Evolutionary conservation across 2,113 vertebrate species (phyloP).

Genomic region (Apus apus): DNA sequence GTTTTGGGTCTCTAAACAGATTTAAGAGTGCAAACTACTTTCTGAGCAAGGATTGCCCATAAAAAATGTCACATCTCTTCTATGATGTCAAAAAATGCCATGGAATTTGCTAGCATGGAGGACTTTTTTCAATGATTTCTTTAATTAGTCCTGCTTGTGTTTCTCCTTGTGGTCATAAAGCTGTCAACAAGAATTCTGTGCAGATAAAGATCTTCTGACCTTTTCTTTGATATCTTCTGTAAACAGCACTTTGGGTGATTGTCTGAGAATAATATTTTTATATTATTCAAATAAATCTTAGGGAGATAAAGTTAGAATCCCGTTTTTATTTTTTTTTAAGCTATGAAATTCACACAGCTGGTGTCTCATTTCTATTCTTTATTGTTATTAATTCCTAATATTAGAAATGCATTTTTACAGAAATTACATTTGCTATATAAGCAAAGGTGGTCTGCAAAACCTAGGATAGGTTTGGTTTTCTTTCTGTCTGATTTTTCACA

Average conservation of each 20-base stretch:
- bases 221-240: neutral
- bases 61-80: neutral
- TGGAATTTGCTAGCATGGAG: neutral
- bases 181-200: too few relatives aligned
- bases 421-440: neutral
- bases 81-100: neutral
- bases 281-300: neutral
- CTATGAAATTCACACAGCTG: neutral
- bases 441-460: neutral
- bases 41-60: neutral
- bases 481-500: neutral
- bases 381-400: neutral
- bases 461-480: neutral
- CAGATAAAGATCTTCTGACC: neutral
- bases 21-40: neutral
- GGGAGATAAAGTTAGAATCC: neutral
- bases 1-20: neutral
- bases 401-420: conserved; percentile 28
- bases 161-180: too few relatives aligned
- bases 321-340: neutral
- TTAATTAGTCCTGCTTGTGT: neutral
- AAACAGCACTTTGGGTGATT: neutral
- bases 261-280: neutral
- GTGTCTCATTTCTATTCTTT: neutral
- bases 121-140: neutral